Conservation (phyloP, 1,140 invertebrate genomes). For the Psilanteris sp. region DNA sequence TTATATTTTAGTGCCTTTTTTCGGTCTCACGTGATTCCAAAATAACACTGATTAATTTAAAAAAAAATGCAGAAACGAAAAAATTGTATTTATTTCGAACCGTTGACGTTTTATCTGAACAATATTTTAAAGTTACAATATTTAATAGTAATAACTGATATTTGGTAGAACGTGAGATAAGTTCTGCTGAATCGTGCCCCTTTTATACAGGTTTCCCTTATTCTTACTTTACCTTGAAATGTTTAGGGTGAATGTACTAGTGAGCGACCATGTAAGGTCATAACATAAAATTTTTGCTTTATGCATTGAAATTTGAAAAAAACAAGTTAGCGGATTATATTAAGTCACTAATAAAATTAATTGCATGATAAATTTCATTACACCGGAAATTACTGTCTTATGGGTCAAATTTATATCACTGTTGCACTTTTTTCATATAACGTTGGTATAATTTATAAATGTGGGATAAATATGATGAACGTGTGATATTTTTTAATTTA, state of each 20-base stretch:
- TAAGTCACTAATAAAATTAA: constrained; percentile 28
- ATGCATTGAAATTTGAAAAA: constrained; percentile 30
- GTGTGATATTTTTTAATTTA: too few relatives aligned
- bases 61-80: background rate
- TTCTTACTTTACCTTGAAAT: constrained; percentile 44
- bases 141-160: background rate
- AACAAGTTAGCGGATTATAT: constrained; percentile 23
- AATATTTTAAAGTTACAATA: too few relatives aligned
- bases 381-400: constrained; percentile 6
- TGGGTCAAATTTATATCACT: too few relatives aligned
- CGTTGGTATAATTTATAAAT: too few relatives aligned
- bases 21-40: too few relatives aligned
- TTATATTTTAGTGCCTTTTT: constrained; percentile 71
- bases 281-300: constrained; percentile 46
- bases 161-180: constrained; percentile 18
- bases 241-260: constrained; percentile 44
- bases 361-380: constrained; percentile 32
- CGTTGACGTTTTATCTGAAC: too few relatives aligned
- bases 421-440: too few relatives aligned
- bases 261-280: constrained; percentile 46
- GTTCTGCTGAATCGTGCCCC: constrained; percentile 23
- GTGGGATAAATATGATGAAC: too few relatives aligned
- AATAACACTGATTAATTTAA: too few relatives aligned
- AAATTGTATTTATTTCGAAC: too few relatives aligned
- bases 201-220: constrained; percentile 47